Conservation (phyloP, 2,113 vertebrate genomes). For the Xenopus laevis region DNA sequence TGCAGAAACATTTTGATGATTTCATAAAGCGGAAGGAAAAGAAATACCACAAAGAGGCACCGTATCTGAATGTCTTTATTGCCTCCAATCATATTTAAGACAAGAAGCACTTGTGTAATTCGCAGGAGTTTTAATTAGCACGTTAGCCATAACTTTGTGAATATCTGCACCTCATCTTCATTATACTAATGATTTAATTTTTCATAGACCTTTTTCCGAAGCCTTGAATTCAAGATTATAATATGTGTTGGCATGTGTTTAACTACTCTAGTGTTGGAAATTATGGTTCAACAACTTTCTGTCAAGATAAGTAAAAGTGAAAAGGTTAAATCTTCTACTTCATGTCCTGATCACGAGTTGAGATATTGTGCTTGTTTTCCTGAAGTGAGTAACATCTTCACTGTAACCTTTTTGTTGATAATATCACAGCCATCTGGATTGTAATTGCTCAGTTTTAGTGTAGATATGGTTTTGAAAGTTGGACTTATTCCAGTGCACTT, state of each 20-base stretch:
- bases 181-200: constrained; percentile 46
- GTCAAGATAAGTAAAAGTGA: constrained; percentile 36
- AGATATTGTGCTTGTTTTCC: constrained; percentile 22
- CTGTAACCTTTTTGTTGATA: constrained; percentile 14
- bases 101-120: constrained; percentile 40
- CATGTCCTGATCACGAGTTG: constrained; percentile 11
- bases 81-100: constrained; percentile 40
- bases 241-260: constrained; percentile 41
- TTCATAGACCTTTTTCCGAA: constrained; percentile 33
- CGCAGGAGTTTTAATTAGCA: constrained; percentile 43
- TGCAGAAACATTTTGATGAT: constrained; percentile 41
- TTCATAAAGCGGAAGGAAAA: constrained; percentile 26
- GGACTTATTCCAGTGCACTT: no score
- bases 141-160: constrained; percentile 39
- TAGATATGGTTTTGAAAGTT: no score
- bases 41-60: constrained; percentile 18
- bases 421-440: background rate
- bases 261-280: constrained; percentile 42
- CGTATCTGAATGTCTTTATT: constrained; percentile 34
- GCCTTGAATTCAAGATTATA: constrained; percentile 29
- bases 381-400: constrained; percentile 21
- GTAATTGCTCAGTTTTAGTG: no score
- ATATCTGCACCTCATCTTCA: constrained; percentile 43
- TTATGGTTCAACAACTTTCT: constrained; percentile 38
- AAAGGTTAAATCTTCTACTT: constrained; percentile 44